phyloP scores from a whole-genome alignment of 1,140 invertebrate genomes.

The Micrasema longulum region DNA sequence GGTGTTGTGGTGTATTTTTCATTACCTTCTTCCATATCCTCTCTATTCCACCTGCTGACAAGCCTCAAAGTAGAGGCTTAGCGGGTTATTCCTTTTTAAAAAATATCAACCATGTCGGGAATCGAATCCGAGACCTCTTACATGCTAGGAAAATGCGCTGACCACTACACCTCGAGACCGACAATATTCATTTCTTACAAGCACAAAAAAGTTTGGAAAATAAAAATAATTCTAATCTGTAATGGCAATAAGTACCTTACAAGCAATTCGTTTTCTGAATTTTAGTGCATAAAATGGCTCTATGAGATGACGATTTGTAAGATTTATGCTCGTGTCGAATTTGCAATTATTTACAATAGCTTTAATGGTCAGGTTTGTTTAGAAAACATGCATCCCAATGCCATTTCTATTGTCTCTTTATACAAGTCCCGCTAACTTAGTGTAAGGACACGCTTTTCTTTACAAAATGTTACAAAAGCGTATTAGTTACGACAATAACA shows the following conservation, averaged over 20 bases:
- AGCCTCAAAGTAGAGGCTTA: too few relatives aligned
- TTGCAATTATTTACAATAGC: slow-evolving; percentile 32
- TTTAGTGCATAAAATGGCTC: not conserved
- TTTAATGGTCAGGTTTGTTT: slow-evolving; percentile 45
- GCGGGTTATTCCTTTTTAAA: too few relatives aligned
- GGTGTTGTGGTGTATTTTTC: too few relatives aligned
- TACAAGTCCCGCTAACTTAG: slow-evolving; percentile 24
- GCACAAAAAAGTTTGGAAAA: not conserved
- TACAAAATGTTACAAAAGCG: slow-evolving; percentile 35
- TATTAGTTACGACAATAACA: slow-evolving; percentile 39
- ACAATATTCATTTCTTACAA: too few relatives aligned
- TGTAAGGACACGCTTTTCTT: slow-evolving; percentile 35
- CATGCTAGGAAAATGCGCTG: too few relatives aligned
- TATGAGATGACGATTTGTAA: slow-evolving; percentile 25
- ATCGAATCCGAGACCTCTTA: too few relatives aligned
- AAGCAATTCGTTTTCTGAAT: slow-evolving; percentile 12
- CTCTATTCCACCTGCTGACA: too few relatives aligned
- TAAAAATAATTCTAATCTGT: not conserved
- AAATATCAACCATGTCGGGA: too few relatives aligned
- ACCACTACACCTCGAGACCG: too few relatives aligned
- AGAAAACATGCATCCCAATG: slow-evolving; percentile 33
- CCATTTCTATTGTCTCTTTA: slow-evolving; percentile 37
- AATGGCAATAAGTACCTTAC: not conserved
- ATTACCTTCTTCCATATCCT: too few relatives aligned
- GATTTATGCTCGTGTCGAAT: slow-evolving; percentile 39